A percentile compares a stretch with the other conserved stretches of the same genome.
Conservation (phyloP, 2,113 vertebrate genomes). For the Smithornis capensis region DNA sequence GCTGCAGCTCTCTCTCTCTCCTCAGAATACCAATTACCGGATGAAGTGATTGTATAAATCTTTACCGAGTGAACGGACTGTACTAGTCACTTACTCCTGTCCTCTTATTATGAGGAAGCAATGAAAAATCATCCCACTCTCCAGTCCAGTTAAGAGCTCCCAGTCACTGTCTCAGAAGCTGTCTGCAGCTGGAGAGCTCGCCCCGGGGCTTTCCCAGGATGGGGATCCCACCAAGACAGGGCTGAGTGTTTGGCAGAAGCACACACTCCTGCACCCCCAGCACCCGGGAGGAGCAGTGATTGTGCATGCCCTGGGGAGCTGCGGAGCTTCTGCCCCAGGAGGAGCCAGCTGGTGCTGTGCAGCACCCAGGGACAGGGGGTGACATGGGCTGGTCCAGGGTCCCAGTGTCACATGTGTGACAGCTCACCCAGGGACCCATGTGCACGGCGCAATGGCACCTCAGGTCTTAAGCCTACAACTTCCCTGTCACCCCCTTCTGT, state of each 20-base stretch:
- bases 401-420: accelerated
- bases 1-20: constrained; percentile 48
- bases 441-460: background rate
- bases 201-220: background rate
- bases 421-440: accelerated
- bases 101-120: constrained; percentile 12
- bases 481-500: background rate
- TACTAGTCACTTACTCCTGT: constrained; percentile 64
- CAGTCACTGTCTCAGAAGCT: accelerated
- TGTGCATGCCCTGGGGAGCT: accelerated
- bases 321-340: background rate
- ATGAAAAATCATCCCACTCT: constrained; percentile 27
- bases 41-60: constrained; percentile 59
- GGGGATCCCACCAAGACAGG: background rate
- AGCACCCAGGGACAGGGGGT: background rate
- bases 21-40: constrained; percentile 72
- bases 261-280: background rate
- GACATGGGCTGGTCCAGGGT: accelerated
- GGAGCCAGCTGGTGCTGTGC: background rate
- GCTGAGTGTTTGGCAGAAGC: background rate
- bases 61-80: constrained; percentile 48
- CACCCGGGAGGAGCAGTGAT: background rate
- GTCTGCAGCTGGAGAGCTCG: background rate
- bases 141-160: background rate
- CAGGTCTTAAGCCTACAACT: background rate